These are phyloP conservation scores for Catharus ustulatus DNA, from an alignment of 2,797 vertebrate species.

Conservation along the genomic window DNA sequence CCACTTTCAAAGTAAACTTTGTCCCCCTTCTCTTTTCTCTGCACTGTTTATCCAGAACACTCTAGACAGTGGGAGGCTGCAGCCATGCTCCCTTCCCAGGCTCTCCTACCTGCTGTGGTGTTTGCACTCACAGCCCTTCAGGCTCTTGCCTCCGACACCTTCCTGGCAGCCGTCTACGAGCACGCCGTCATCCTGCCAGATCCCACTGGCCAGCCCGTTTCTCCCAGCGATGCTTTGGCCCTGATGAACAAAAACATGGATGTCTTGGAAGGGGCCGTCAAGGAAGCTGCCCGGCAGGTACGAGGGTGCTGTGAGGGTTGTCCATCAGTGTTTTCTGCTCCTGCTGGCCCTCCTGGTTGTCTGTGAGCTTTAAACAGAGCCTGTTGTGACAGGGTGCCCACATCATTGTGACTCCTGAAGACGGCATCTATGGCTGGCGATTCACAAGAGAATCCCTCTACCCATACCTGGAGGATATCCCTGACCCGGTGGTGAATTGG, in stretches of 20 bases:
- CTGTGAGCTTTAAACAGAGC: neutral
- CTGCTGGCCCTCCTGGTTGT: neutral
- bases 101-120: neutral
- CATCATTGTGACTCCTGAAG: constrained; percentile 78
- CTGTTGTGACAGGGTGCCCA: constrained; percentile 65
- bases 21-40: neutral
- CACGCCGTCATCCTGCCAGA: constrained; percentile 64
- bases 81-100: constrained; percentile 15
- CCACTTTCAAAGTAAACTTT: neutral
- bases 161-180: constrained; percentile 68
- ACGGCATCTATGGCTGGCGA: constrained; percentile 73
- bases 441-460: constrained; percentile 73
- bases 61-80: neutral
- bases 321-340: neutral
- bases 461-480: constrained; percentile 75
- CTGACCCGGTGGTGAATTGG: constrained; percentile 70
- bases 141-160: constrained; percentile 47
- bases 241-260: constrained; percentile 74
- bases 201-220: neutral
- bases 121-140: neutral
- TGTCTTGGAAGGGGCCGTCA: constrained; percentile 68
- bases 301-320: neutral
- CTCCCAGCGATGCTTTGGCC: constrained; percentile 45
- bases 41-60: neutral
- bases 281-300: constrained; percentile 69